phyloP scores from a whole-genome alignment of 2,797 vertebrate species.

The Sebastes matsubarae region DNA sequence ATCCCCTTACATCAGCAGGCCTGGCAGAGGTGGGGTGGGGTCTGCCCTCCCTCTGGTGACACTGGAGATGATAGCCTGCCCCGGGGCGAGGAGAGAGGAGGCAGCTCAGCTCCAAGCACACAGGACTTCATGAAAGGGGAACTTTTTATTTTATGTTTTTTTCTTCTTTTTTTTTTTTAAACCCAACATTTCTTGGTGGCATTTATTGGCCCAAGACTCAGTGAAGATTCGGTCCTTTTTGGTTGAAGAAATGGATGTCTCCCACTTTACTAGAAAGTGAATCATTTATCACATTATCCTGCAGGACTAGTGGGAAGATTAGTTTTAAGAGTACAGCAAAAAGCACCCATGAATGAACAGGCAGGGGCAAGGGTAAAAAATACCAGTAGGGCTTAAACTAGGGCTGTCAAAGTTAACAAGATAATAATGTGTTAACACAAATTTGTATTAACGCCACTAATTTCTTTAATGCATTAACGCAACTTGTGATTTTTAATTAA shows the following conservation, averaged over 20 bases:
- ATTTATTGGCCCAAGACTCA: constrained; percentile 36
- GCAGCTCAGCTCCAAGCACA: constrained; percentile 55
- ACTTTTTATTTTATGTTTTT: constrained; percentile 16
- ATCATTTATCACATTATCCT: constrained; percentile 43
- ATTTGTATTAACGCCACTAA: no score
- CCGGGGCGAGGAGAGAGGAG: constrained; percentile 64
- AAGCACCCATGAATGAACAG: background rate
- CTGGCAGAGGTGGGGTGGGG: constrained; percentile 43
- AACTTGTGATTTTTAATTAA: no score
- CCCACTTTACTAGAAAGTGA: constrained; percentile 42
- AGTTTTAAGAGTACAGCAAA: background rate
- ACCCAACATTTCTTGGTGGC: constrained; percentile 51
- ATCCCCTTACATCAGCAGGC: constrained; percentile 45
- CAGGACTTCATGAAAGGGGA: constrained; percentile 61
- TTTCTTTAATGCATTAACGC: no score
- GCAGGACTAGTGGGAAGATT: background rate
- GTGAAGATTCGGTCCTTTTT: constrained; percentile 11
- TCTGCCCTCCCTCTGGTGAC: constrained; percentile 65
- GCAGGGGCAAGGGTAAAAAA: background rate
- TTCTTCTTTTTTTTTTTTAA: constrained; percentile 13
- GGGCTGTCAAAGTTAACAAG: no score
- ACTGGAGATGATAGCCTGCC: constrained; percentile 75
- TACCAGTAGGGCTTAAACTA: background rate
- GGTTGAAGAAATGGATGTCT: background rate
- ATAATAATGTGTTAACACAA: no score